A percentile compares a stretch with the other conserved stretches of the same genome.
Evolutionary conservation across 1,140 invertebrate genomes (phyloP).

Genomic region (Zaprionus vittiger): DNA sequence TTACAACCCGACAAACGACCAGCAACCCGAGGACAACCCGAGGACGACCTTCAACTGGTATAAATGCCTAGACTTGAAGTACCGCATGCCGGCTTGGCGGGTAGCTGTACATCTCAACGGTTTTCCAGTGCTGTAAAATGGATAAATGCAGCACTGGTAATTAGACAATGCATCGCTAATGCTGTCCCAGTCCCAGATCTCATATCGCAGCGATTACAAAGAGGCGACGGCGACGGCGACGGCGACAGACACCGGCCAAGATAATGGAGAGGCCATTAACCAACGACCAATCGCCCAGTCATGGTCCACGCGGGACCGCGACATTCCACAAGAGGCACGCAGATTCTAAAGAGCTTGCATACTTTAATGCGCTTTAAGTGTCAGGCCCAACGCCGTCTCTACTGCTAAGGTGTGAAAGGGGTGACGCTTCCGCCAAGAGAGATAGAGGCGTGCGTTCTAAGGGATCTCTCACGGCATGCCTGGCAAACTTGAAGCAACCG

Average conservation of each 20-base stretch:
- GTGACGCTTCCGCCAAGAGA: neutral
- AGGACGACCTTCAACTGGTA: conserved; percentile 17
- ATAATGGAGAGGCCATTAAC: conserved; percentile 67
- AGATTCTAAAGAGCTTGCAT: conserved; percentile 21
- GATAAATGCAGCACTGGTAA: conserved; percentile 41
- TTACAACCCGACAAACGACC: conserved; percentile 37
- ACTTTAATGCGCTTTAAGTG: conserved; percentile 54
- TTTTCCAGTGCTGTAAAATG: neutral
- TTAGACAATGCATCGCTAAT: conserved; percentile 49
- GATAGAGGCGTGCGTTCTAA: conserved; percentile 1
- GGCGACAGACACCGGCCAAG: conserved; percentile 9
- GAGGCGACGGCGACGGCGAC: neutral
- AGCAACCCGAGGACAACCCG: neutral
- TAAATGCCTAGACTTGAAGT: neutral
- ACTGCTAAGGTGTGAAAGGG: conserved; percentile 48
- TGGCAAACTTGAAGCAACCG: neutral
- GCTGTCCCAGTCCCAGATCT: conserved; percentile 1
- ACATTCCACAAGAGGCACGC: neutral
- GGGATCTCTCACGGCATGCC: neutral
- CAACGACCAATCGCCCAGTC: conserved; percentile 2
- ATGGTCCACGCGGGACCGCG: too few species aligned
- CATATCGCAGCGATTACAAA: conserved; percentile 30
- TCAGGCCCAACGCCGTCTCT: conserved; percentile 17
- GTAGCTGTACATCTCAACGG: neutral
- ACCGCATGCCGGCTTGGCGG: neutral